These are phyloP conservation scores for Caenorhabditis sp. DNA, from an alignment of 2,888 invertebrate genomes.

Conservation along the genomic window DNA sequence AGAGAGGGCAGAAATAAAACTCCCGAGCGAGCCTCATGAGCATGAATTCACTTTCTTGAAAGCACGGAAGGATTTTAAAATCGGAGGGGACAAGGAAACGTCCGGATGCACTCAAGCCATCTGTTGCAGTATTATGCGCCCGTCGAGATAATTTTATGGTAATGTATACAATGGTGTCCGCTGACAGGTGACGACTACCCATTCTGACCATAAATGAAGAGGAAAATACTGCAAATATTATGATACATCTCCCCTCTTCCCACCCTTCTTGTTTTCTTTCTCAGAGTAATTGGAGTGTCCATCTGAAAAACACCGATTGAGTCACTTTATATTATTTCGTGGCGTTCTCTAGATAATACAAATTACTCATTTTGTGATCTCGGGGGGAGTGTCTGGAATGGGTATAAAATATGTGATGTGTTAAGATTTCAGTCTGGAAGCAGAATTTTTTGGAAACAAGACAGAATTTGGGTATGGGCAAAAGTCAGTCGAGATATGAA, in stretches of 20 bases:
- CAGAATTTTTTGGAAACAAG: not conserved
- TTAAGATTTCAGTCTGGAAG: too few relatives aligned
- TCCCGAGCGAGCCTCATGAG: too few relatives aligned
- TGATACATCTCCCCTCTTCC: constrained; percentile 13
- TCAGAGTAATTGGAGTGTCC: constrained; percentile 16
- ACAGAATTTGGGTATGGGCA: not conserved
- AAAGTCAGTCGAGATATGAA: too few relatives aligned
- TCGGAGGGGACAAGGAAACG: not conserved
- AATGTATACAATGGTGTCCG: constrained; percentile 13
- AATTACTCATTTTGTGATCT: constrained; percentile 10
- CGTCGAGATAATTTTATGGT: constrained; percentile 16
- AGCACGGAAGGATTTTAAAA: not conserved
- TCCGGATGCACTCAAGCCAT: constrained; percentile 24
- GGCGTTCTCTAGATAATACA: constrained; percentile 14
- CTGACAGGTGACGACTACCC: not conserved
- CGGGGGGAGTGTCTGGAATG: not conserved
- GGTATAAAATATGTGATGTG: not conserved
- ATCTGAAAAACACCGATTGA: constrained; percentile 30
- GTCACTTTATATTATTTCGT: constrained; percentile 5
- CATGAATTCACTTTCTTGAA: not conserved
- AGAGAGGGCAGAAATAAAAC: too few relatives aligned
- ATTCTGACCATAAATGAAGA: not conserved
- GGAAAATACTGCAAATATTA: constrained; percentile 9
- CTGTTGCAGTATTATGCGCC: constrained; percentile 10
- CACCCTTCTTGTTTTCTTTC: constrained; percentile 10